Percentiles rank a stretch among this genome's conserved stretches.
These are phyloP conservation scores for Oasisia sp. DNA, from an alignment of 2,888 invertebrate species.

Conservation along the genomic window DNA sequence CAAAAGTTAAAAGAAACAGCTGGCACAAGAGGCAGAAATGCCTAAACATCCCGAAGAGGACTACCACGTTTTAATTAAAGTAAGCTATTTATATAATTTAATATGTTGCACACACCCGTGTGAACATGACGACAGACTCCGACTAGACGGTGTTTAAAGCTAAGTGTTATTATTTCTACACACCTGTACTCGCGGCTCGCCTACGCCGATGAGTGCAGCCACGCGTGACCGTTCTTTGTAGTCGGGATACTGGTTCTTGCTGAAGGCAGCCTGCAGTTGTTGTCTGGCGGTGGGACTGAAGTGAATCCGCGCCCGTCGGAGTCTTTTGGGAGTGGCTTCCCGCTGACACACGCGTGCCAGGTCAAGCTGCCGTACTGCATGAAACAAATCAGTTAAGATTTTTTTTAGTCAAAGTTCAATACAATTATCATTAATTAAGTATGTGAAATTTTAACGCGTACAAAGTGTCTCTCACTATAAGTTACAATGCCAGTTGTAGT, in stretches of 20 bases:
- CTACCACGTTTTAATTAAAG: no score
- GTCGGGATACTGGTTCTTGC: neutral
- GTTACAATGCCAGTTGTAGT: no score
- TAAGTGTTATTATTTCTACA: neutral
- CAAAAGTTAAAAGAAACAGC: no score
- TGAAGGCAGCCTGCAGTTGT: neutral
- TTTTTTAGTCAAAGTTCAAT: neutral
- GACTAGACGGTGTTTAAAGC: no score
- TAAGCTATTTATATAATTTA: no score
- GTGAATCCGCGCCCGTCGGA: neutral
- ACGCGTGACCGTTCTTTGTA: slow-evolving; percentile 6
- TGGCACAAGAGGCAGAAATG: no score
- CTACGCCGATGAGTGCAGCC: neutral
- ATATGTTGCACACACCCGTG: no score
- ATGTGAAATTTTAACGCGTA: neutral
- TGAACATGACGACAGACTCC: no score
- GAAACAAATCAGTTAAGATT: neutral
- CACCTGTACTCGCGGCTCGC: neutral
- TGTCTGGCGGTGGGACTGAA: neutral
- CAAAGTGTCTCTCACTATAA: neutral
- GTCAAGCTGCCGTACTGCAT: neutral
- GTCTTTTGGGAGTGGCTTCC: neutral
- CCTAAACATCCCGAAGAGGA: no score
- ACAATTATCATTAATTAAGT: neutral
- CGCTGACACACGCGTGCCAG: neutral